A percentile compares a stretch with the other conserved stretches of the same genome.
Evolutionary conservation across 2,888 invertebrate species (phyloP).

Genomic region (Isoperla grammatica): DNA sequence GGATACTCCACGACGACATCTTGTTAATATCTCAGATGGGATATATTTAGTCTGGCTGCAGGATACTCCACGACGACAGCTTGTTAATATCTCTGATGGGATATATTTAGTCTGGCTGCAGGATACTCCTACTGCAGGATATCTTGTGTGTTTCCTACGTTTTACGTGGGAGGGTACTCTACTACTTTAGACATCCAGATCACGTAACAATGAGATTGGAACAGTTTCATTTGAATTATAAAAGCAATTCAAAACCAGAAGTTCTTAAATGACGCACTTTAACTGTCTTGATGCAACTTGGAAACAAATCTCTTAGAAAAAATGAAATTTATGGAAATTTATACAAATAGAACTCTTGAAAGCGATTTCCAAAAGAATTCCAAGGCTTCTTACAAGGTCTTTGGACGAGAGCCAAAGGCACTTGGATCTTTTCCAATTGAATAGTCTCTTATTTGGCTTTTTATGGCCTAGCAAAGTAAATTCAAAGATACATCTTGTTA

Average conservation of each 20-base stretch:
- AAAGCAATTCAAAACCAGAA: slow-evolving; percentile 11
- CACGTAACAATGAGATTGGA: slow-evolving; percentile 10
- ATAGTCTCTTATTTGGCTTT: slow-evolving; percentile 16
- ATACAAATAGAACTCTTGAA: slow-evolving; percentile 22
- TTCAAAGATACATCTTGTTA: slow-evolving; percentile 15
- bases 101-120: too few species aligned
- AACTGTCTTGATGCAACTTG: slow-evolving; percentile 6
- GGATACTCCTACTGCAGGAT: too few species aligned
- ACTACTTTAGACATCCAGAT: not conserved
- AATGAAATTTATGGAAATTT: slow-evolving; percentile 22
- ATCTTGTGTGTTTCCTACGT: too few species aligned
- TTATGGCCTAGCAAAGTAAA: slow-evolving; percentile 16
- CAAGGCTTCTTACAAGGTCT: not conserved
- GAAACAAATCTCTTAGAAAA: slow-evolving; percentile 10
- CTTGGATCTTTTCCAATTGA: slow-evolving; percentile 22
- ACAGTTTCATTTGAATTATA: slow-evolving; percentile 11
- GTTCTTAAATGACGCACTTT: slow-evolving; percentile 9
- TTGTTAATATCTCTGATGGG: too few species aligned
- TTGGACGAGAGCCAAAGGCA: slow-evolving; percentile 19
- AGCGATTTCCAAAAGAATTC: slow-evolving; percentile 20
- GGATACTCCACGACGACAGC: too few species aligned
- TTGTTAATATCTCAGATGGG: too few species aligned
- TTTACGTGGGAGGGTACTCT: too few species aligned
- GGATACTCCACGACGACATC: too few species aligned
- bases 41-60: too few species aligned